Evolutionary conservation across 2,113 vertebrate species (phyloP).

Genomic region (Paradoxurus hermaphroditus): DNA sequence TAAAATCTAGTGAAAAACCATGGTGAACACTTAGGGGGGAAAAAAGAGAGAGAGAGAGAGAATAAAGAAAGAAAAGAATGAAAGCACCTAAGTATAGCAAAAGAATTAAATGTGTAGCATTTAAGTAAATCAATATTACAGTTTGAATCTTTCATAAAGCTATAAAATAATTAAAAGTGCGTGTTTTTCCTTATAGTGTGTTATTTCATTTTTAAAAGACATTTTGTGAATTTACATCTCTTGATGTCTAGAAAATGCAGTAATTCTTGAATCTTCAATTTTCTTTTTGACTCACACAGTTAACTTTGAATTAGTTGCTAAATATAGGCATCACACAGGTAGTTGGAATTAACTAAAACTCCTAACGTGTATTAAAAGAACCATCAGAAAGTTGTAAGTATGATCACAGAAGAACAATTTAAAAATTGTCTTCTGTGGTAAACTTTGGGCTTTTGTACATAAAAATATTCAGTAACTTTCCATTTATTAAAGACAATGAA

Average conservation of each 20-base stretch:
- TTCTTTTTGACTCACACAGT: conserved; percentile 51
- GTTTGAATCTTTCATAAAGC: neutral
- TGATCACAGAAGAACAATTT: neutral
- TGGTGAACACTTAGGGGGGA: neutral
- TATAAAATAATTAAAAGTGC: neutral
- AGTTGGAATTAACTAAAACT: neutral
- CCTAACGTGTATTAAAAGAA: neutral
- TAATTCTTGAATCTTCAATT: conserved; percentile 61
- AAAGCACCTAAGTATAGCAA: neutral
- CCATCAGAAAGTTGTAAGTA: neutral
- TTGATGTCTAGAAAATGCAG: conserved; percentile 61
- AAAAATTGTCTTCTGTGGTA: neutral
- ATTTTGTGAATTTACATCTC: conserved; percentile 73
- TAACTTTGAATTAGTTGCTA: conserved; percentile 14
- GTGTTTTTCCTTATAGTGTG: conserved; percentile 34
- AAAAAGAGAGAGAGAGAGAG: too few relatives aligned
- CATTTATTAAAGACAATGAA: neutral
- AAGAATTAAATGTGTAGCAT: neutral
- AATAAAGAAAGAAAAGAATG: neutral
- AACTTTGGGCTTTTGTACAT: neutral
- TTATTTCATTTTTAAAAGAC: conserved; percentile 53
- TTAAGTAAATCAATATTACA: neutral
- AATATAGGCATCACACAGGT: conserved; percentile 19
- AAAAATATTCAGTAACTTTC: neutral
- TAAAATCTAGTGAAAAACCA: neutral